These are phyloP conservation scores for Rana temporaria DNA, from an alignment of 2,113 vertebrate genomes.

Conservation along the genomic window DNA sequence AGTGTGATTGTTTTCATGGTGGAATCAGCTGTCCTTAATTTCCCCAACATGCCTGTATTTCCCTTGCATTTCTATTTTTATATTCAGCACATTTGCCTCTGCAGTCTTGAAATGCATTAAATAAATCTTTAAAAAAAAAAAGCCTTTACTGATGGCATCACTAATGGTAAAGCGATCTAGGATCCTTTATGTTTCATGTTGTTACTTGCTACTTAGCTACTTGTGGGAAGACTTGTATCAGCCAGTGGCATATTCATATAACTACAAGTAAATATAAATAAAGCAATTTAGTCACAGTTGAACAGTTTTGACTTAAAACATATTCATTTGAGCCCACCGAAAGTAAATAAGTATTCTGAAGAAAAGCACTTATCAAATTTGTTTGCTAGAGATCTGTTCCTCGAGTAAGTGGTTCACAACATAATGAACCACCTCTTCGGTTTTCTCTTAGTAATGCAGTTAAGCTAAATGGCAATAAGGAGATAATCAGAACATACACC, in stretches of 20 bases:
- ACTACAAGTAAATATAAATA: neutral
- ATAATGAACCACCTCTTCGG: slow-evolving; percentile 30
- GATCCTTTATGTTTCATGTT: neutral
- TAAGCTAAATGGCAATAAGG: slow-evolving; percentile 26
- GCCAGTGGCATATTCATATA: neutral
- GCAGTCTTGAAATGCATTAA: too few species aligned
- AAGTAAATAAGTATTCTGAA: slow-evolving; percentile 41
- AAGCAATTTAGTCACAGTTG: neutral
- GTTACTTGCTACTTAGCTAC: neutral
- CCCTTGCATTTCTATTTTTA: too few species aligned
- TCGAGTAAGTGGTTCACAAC: slow-evolving; percentile 20
- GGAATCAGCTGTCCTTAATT: too few species aligned
- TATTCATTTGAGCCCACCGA: slow-evolving; percentile 5
- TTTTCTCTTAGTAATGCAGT: slow-evolving; percentile 4
- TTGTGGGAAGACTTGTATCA: neutral
- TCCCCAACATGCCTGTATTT: too few species aligned
- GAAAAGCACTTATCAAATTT: slow-evolving; percentile 32
- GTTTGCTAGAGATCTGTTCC: slow-evolving; percentile 26
- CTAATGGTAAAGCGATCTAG: too few species aligned
- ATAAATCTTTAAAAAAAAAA: too few species aligned
- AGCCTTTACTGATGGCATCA: too few species aligned
- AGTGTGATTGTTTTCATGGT: too few species aligned
- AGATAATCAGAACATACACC: slow-evolving; percentile 20
- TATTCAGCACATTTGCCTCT: too few species aligned
- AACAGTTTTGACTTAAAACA: neutral